Percentiles rank a stretch among this genome's conserved stretches.
These are phyloP conservation scores for Sander vitreus DNA, from an alignment of 2,113 vertebrate species.

Conservation along the genomic window DNA sequence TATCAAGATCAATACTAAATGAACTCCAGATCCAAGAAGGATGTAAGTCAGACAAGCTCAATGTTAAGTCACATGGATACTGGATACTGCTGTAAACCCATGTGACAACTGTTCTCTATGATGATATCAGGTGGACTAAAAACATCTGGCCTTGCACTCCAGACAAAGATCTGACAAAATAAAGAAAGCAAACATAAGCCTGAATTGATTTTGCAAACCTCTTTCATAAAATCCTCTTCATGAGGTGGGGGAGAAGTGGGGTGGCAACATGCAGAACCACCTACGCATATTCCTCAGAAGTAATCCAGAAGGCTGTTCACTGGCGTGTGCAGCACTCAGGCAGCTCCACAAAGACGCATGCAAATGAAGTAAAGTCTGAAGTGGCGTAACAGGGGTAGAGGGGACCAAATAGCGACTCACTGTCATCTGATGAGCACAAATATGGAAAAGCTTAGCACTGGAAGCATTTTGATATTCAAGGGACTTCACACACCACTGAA, in stretches of 20 bases:
- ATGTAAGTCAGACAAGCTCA: slow-evolving; percentile 25
- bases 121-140: slow-evolving; percentile 22
- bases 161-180: slow-evolving; percentile 45
- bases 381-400: slow-evolving; percentile 59
- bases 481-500: slow-evolving; percentile 38
- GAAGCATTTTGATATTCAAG: slow-evolving; percentile 57
- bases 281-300: slow-evolving; percentile 53
- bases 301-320: slow-evolving; percentile 73
- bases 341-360: slow-evolving; percentile 70
- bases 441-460: slow-evolving; percentile 57
- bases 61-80: slow-evolving; percentile 6
- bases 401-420: slow-evolving; percentile 56
- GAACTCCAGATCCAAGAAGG: slow-evolving; percentile 31
- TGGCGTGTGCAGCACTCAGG: slow-evolving; percentile 58
- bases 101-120: slow-evolving; percentile 23
- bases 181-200: slow-evolving; percentile 48
- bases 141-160: slow-evolving; percentile 27
- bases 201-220: slow-evolving; percentile 54
- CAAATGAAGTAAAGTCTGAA: slow-evolving; percentile 72
- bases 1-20: slow-evolving; percentile 56
- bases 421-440: slow-evolving; percentile 63
- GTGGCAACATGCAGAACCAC: slow-evolving; percentile 57
- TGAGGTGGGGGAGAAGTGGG: slow-evolving; percentile 37
- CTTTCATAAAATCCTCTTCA: slow-evolving; percentile 61
- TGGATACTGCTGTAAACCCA: slow-evolving; percentile 1